Evolutionary conservation across 2,888 invertebrate genomes (phyloP), one percentile per base, ranked within the genome.

Genomic region (Euproctis similis): DNA sequence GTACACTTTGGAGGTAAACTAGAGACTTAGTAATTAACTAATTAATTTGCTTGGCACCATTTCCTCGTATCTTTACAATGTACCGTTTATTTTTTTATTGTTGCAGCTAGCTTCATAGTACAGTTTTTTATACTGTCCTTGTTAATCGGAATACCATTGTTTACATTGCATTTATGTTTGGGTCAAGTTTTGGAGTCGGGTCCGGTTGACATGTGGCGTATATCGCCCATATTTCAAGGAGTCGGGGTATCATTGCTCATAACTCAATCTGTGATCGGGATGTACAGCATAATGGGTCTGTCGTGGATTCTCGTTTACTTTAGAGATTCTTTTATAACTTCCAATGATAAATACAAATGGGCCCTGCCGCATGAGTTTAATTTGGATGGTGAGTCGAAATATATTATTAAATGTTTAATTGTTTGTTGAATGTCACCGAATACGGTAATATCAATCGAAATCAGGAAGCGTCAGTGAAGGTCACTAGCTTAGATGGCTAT

Each of bases 301-400:
- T 93, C 94, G 1, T 96, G 96, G 96, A 88, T 96, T 77, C 90
- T 96, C 53, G 91, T 95, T 20, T 96, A 93, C 78, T 92, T 96
- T 51, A 75, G 90, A 39, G 96, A 96, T 67, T 93, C 95, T 1
- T 95, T 96, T 62, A 91, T 94, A 52, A 92, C 93, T 8, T 88
- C 90, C 32, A 86, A 89, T 56, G 93, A 93, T 60, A 87, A 85
- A 49, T 95, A 93, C 69, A 88, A 92, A 57, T 94, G 94, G 94
- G 90, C 93, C 8, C 88, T 92, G 56, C 91, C 93, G 8, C 89
- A 89, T 51, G 82, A 88, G 38, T 87, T 88, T 40, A 91, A 88
- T 70, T 86, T 90, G 55, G 89, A 90, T 51, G 89, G 92, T 84
- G 75, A 62, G 62, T 40, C 17, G 22, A 27, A 4, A 23, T n/a